Percentiles rank a stretch among this genome's conserved stretches.
phyloP scores from a whole-genome alignment of 37 sponge, comb jelly and placozoan genomes.

The Chondrosia reniformis region DNA sequence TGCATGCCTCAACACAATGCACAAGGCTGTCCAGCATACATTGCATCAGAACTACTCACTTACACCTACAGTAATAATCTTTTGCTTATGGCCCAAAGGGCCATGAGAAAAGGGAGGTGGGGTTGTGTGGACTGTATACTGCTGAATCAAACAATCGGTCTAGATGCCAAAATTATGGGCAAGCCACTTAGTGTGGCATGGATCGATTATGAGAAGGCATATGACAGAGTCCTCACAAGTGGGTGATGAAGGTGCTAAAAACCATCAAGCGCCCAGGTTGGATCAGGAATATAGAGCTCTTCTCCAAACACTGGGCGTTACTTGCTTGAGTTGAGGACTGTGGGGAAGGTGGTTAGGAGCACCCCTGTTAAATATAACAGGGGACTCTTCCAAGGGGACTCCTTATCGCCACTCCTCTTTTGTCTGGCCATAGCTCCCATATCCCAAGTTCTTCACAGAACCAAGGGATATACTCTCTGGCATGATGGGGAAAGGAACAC shows the following conservation, averaged over 20 bases:
- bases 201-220: conserved; percentile 14
- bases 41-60: not conserved
- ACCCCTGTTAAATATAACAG: not conserved
- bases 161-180: not conserved
- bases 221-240: not conserved
- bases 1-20: conserved; percentile 30
- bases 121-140: not conserved
- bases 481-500: not conserved
- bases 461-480: not conserved
- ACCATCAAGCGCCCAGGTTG: not conserved
- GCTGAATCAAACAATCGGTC: not conserved
- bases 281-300: no score
- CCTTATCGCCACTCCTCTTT: conserved; percentile 33
- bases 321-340: not conserved
- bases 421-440: not conserved
- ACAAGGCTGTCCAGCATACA: conserved; percentile 22
- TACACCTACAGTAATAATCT: not conserved
- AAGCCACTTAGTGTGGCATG: not conserved
- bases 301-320: not conserved
- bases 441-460: not conserved
- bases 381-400: conserved; percentile 39
- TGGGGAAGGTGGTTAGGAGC: not conserved
- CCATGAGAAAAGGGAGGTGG: not conserved
- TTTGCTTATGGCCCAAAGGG: not conserved
- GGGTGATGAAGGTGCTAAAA: not conserved